These are phyloP conservation scores for Apodemus speciosus DNA, from an alignment of 2,113 vertebrate genomes.

Conservation along the genomic window DNA sequence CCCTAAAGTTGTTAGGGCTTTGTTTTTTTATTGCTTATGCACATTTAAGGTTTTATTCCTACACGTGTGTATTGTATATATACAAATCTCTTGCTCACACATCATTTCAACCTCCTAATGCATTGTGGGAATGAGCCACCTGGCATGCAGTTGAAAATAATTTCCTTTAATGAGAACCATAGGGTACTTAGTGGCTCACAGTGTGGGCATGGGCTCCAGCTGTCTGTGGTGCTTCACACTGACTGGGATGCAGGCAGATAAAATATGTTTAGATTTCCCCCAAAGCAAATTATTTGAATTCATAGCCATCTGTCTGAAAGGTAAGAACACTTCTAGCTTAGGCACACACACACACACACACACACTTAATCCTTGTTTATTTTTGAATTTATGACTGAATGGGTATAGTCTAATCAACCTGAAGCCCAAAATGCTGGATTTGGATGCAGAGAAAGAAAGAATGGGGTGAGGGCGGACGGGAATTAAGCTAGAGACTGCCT, in stretches of 20 bases:
- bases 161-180: conserved; percentile 69
- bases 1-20: not conserved
- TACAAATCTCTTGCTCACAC: conserved; percentile 32
- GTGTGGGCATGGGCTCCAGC: conserved; percentile 54
- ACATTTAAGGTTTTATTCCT: conserved; percentile 51
- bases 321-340: conserved; percentile 76
- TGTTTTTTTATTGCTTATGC: conserved; percentile 26
- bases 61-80: not conserved
- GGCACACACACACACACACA: conserved; percentile 53
- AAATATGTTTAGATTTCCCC: conserved; percentile 77
- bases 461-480: not conserved
- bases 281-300: conserved; percentile 74
- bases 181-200: conserved; percentile 70
- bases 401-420: conserved; percentile 62
- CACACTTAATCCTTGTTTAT: conserved; percentile 72
- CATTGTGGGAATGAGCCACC: conserved; percentile 68
- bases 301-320: conserved; percentile 75
- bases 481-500: conserved; percentile 68
- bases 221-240: not conserved
- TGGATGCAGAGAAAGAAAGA: not conserved
- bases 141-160: conserved; percentile 73
- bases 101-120: conserved; percentile 57
- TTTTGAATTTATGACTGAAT: conserved; percentile 78
- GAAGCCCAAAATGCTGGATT: conserved; percentile 55
- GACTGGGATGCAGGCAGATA: conserved; percentile 72